Evolutionary conservation across 2,888 invertebrate species (phyloP).

Genomic region (Rhodophaea formosa): DNA sequence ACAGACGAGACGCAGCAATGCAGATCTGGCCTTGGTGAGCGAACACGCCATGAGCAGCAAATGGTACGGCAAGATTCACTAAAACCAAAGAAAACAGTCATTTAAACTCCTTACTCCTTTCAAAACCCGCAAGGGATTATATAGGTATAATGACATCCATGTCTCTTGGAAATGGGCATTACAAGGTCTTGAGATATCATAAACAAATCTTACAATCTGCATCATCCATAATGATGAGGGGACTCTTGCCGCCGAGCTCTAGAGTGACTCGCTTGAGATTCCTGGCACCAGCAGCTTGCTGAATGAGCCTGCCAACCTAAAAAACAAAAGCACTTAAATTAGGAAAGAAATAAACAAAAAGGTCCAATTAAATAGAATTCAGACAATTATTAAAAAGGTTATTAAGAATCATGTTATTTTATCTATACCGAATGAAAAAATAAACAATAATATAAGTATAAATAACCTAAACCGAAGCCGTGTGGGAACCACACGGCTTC

Average conservation of each 20-base stretch:
- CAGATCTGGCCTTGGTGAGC: slow-evolving; percentile 54
- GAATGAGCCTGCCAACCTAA: slow-evolving; percentile 81
- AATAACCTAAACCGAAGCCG: too few species aligned
- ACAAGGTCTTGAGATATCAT: not conserved
- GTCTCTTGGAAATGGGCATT: too few species aligned
- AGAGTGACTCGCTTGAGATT: slow-evolving; percentile 91
- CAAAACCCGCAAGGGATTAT: too few species aligned
- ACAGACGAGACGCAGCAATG: slow-evolving; percentile 56
- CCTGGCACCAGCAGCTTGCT: slow-evolving; percentile 85
- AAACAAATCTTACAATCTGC: slow-evolving; percentile 81
- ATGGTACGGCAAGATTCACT: slow-evolving; percentile 50
- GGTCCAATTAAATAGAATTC: too few species aligned
- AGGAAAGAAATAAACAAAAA: not conserved
- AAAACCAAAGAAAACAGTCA: slow-evolving; percentile 12
- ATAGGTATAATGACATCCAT: too few species aligned
- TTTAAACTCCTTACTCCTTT: too few species aligned
- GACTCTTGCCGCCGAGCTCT: slow-evolving; percentile 94
- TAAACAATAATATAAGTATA: too few species aligned
- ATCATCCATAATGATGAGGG: slow-evolving; percentile 90
- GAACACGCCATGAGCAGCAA: slow-evolving; percentile 49
- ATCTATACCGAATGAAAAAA: too few species aligned
- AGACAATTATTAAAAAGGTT: too few species aligned
- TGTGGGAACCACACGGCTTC: too few species aligned
- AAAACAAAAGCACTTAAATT: slow-evolving; percentile 4
- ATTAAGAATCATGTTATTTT: too few species aligned